Conservation (phyloP, 2,888 invertebrate genomes). For the Callinectes sapidus region DNA sequence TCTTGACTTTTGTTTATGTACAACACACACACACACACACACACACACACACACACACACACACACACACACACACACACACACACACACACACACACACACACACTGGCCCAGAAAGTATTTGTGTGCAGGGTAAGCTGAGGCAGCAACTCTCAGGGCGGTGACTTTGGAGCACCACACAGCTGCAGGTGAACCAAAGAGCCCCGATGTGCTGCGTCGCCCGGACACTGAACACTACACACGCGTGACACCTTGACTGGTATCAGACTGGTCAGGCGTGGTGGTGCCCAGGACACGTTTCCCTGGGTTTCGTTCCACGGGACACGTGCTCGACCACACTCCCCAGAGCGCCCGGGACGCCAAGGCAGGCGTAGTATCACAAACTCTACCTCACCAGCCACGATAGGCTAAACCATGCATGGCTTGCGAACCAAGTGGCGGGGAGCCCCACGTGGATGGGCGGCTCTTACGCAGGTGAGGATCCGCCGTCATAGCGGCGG, state of each 20-base stretch:
- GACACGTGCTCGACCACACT: neutral
- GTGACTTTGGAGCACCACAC: neutral
- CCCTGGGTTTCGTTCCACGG: neutral
- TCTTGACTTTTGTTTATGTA: neutral
- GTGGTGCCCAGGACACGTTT: neutral
- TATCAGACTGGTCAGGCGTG: neutral
- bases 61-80: constrained; percentile 43
- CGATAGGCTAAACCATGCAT: neutral
- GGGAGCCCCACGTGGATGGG: neutral
- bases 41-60: constrained; percentile 37
- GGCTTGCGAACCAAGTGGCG: neutral
- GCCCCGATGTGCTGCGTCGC: neutral
- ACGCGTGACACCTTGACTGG: neutral
- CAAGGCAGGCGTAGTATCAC: constrained; percentile 1
- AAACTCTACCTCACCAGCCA: neutral
- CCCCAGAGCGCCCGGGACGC: neutral
- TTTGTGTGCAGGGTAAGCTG: neutral
- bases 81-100: constrained; percentile 44
- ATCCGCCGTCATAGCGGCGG: neutral
- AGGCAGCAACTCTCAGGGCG: neutral
- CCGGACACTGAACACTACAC: neutral
- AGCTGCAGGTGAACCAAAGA: neutral
- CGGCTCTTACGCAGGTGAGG: neutral
- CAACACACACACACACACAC: constrained; percentile 38
- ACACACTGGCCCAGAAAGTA: neutral